phyloP scores from a whole-genome alignment of 2,888 invertebrate genomes.

The Dusona sp. region DNA sequence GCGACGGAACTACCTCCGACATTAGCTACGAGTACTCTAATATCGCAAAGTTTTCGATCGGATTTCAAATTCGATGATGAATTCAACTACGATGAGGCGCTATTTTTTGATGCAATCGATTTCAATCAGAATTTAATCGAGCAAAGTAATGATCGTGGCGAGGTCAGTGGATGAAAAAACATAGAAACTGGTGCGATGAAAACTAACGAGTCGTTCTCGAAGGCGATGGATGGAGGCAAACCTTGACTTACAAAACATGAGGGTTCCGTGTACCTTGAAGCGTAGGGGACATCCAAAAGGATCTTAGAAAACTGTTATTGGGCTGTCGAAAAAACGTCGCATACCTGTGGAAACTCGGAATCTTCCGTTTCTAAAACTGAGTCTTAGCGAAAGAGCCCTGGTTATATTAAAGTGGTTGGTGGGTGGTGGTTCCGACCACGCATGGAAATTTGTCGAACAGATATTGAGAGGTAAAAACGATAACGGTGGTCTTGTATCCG shows the following conservation, averaged over 20 bases:
- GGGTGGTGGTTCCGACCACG: conserved; percentile 7
- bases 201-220: neutral
- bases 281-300: conserved; percentile 18
- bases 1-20: neutral
- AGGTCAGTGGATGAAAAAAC: neutral
- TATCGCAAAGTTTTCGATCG: neutral
- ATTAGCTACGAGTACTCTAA: neutral
- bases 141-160: neutral
- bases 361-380: neutral
- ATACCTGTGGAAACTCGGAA: too few relatives aligned
- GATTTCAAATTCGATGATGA: neutral
- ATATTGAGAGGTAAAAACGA: neutral
- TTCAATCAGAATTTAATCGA: neutral
- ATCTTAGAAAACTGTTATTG: conserved; percentile 7
- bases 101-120: neutral
- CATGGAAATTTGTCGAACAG: conserved; percentile 20
- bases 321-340: conserved; percentile 11
- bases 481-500: neutral
- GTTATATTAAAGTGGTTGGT: too few relatives aligned
- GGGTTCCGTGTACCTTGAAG: conserved; percentile 17
- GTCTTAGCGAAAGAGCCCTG: neutral
- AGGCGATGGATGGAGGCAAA: too few relatives aligned
- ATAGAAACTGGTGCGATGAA: neutral
- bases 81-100: neutral
- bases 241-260: neutral